A percentile compares a stretch with the other conserved stretches of the same genome.
These are phyloP conservation scores for Cyprinodon variegatus DNA, from an alignment of 2,113 vertebrate species.

Conservation along the genomic window DNA sequence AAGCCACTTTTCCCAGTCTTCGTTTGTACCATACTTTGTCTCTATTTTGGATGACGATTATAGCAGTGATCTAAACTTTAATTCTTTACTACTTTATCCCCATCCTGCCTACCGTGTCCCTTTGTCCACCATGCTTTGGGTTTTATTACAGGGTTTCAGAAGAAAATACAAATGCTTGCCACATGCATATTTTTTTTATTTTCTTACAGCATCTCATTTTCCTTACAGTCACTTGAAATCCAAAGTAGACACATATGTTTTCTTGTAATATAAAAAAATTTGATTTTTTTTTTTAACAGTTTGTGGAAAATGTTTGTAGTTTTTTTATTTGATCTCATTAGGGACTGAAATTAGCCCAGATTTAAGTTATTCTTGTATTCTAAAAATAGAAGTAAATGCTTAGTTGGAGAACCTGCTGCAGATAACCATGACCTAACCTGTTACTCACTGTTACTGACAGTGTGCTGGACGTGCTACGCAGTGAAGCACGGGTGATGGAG, in stretches of 20 bases:
- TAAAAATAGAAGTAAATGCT: neutral
- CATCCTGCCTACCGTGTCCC: neutral
- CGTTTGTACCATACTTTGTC: no score
- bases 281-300: no score
- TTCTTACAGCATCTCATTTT: neutral
- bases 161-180: neutral
- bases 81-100: no score
- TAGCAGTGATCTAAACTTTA: no score
- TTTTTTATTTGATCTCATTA: neutral
- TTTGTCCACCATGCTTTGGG: neutral
- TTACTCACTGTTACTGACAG: slow-evolving; percentile 66
- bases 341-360: neutral
- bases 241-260: no score
- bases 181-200: neutral
- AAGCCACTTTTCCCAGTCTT: no score
- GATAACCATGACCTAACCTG: neutral
- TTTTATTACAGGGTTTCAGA: neutral
- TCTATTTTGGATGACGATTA: no score
- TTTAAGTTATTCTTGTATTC: neutral
- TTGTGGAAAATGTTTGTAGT: neutral
- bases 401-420: neutral
- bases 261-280: no score
- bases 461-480: slow-evolving; percentile 92
- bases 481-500: slow-evolving; percentile 94
- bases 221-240: neutral